These are phyloP conservation scores for Halocynthia aurantium DNA, from an alignment of 23 tunicate genomes.

Conservation along the genomic window DNA sequence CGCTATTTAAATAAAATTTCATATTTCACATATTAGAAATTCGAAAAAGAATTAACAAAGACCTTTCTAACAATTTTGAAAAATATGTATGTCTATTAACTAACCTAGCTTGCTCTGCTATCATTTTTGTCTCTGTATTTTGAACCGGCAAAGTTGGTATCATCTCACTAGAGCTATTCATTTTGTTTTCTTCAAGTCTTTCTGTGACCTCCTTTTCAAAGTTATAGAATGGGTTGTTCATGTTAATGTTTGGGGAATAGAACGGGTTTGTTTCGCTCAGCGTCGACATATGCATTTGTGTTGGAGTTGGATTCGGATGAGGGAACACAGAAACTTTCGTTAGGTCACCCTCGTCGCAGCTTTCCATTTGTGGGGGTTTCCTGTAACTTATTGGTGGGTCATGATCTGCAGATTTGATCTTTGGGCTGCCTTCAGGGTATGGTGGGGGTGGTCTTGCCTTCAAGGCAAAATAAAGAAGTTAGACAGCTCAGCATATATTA, in stretches of 20 bases:
- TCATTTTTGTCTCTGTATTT: too few species aligned
- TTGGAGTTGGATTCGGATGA: constrained; percentile 18
- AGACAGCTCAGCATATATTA: too few species aligned
- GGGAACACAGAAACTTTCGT: constrained; percentile 19
- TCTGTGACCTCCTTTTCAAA: too few species aligned
- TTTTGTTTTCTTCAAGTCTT: too few species aligned
- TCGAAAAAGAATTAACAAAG: too few species aligned
- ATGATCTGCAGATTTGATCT: constrained; percentile 3
- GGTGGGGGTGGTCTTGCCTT: constrained; percentile 15
- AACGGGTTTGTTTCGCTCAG: constrained; percentile 26
- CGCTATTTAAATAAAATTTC: constrained; percentile 11
- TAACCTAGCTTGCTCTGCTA: too few species aligned
- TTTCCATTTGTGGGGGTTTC: constrained; percentile 13
- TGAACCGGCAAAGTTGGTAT: too few species aligned
- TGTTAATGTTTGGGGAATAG: constrained; percentile 4
- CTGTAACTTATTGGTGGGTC: constrained; percentile 27
- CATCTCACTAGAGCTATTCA: too few species aligned
- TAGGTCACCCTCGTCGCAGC: constrained; percentile 26
- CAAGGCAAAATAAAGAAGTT: too few species aligned
- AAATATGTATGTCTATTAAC: too few species aligned
- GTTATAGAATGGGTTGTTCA: constrained; percentile 15
- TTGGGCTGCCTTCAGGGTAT: constrained; percentile 11
- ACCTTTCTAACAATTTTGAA: too few species aligned
- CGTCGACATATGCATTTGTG: constrained; percentile 1
- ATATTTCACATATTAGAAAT: too few species aligned